Conservation (phyloP, 2,797 vertebrate genomes). For the Decapterus maruadsi region DNA sequence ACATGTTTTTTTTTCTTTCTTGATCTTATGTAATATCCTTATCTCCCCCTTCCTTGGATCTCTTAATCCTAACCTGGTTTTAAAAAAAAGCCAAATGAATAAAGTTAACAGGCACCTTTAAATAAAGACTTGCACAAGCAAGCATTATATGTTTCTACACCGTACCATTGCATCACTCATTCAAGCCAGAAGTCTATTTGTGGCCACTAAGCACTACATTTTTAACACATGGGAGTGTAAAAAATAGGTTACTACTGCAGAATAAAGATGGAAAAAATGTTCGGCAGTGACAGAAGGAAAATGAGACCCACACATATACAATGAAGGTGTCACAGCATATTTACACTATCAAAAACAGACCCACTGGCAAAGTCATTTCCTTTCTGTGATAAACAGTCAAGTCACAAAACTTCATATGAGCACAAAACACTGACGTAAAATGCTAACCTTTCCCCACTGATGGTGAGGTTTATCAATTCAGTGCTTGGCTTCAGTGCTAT, state of each 20-base stretch:
- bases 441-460: neutral
- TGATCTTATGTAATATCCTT: neutral
- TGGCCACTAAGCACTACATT: constrained; percentile 14
- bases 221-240: constrained; percentile 7
- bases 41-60: neutral
- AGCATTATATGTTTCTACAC: neutral
- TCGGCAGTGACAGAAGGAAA: constrained; percentile 45
- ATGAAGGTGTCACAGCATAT: constrained; percentile 50
- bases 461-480: constrained; percentile 31
- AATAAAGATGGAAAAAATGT: constrained; percentile 47
- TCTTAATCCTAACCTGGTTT: neutral
- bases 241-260: constrained; percentile 27
- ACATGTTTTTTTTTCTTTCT: neutral
- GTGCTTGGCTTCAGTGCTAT: constrained; percentile 1
- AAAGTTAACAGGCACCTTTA: constrained; percentile 2
- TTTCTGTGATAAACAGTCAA: constrained; percentile 16
- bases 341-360: constrained; percentile 33
- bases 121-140: neutral
- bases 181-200: constrained; percentile 8
- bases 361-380: constrained; percentile 7
- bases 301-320: constrained; percentile 34
- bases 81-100: constrained; percentile 1
- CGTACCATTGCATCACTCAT: constrained; percentile 3
- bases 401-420: constrained; percentile 22
- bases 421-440: neutral